Conservation (phyloP, 2,888 invertebrate genomes). For the Sarcophaga variegata region DNA sequence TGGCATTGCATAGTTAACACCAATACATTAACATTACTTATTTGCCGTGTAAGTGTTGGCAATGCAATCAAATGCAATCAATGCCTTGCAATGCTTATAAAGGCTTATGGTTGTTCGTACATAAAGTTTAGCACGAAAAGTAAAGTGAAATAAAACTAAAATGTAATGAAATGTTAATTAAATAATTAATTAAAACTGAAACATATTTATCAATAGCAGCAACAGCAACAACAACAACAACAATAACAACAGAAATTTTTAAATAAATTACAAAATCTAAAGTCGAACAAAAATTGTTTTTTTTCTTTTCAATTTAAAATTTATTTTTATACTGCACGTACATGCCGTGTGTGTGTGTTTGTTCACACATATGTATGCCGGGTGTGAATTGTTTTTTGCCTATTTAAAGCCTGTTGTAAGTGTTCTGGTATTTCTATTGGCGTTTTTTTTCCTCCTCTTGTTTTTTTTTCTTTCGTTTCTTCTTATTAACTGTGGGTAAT, state of each 20-base stretch:
- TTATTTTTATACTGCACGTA: slow-evolving; percentile 21
- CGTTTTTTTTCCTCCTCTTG: slow-evolving; percentile 1
- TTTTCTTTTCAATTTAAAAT: slow-evolving; percentile 28
- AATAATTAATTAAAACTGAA: slow-evolving; percentile 64
- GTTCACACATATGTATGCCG: slow-evolving; percentile 19
- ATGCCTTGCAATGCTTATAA: not conserved
- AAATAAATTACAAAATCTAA: slow-evolving; percentile 47
- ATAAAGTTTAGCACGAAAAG: not conserved
- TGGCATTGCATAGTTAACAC: not conserved
- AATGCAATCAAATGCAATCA: not conserved
- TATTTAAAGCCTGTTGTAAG: not conserved
- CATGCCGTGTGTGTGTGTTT: too few species aligned
- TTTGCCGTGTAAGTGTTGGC: not conserved
- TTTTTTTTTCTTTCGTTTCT: slow-evolving; percentile 21
- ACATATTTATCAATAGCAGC: slow-evolving; percentile 55
- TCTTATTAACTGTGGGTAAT: slow-evolving; percentile 55
- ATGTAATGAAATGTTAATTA: slow-evolving; percentile 60
- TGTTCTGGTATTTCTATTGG: slow-evolving; percentile 26
- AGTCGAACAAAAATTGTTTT: not conserved
- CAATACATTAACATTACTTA: not conserved
- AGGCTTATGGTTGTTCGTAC: not conserved
- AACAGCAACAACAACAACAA: slow-evolving; percentile 34
- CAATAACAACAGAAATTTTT: slow-evolving; percentile 2
- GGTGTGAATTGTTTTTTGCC: slow-evolving; percentile 42
- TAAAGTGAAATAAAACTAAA: not conserved